These are phyloP conservation scores for Myotis pilosus DNA, from an alignment of 2,797 vertebrate species.

Conservation along the genomic window DNA sequence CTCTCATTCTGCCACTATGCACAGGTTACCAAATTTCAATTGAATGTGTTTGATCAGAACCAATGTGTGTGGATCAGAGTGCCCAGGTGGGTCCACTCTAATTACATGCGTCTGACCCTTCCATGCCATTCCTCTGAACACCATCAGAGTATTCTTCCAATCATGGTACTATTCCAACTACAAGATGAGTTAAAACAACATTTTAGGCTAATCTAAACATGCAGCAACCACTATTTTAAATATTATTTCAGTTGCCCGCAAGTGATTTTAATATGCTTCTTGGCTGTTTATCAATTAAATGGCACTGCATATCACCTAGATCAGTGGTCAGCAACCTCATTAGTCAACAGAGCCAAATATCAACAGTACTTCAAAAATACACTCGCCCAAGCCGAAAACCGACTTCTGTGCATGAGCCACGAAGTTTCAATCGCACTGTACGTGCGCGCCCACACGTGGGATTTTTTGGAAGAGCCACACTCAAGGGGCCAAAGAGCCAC, in stretches of 20 bases:
- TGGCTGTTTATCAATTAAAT: neutral
- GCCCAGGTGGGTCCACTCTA: neutral
- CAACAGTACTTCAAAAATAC: too few relatives aligned
- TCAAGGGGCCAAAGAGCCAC: too few relatives aligned
- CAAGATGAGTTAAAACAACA: neutral
- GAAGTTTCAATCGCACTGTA: too few relatives aligned
- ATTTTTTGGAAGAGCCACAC: too few relatives aligned
- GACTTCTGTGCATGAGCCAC: too few relatives aligned
- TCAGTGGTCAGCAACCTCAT: neutral
- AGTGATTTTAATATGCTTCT: neutral
- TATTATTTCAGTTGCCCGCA: neutral
- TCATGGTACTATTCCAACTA: neutral
- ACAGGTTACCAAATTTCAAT: neutral
- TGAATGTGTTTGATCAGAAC: neutral
- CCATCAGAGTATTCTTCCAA: neutral
- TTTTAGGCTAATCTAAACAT: slow-evolving; percentile 3
- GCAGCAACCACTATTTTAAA: neutral
- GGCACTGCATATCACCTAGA: neutral
- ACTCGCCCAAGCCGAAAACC: too few relatives aligned
- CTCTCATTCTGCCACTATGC: neutral
- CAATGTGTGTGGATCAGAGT: neutral
- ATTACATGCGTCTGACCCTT: neutral
- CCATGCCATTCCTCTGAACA: neutral
- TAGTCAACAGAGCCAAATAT: too few relatives aligned
- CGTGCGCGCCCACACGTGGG: too few relatives aligned